These are phyloP conservation scores for Phalacrocorax pelagicus DNA, from an alignment of 2,113 vertebrate genomes.

Conservation along the genomic window DNA sequence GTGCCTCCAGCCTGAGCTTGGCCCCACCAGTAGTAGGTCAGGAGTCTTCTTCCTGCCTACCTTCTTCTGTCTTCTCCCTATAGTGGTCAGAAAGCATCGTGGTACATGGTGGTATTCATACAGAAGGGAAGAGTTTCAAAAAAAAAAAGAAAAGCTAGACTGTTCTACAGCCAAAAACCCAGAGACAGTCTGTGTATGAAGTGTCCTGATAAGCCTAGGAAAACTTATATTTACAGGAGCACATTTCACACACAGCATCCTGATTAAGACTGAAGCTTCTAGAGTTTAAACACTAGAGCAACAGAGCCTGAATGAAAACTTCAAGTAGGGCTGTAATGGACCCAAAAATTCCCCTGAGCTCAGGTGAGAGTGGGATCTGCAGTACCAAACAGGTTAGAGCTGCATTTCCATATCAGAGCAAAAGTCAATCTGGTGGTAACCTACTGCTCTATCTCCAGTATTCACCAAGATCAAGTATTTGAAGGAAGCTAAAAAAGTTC, in stretches of 20 bases:
- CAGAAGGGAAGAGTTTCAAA: not conserved
- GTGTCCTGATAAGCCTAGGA: not conserved
- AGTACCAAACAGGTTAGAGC: not conserved
- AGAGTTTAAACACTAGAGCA: not conserved
- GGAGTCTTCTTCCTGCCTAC: not conserved
- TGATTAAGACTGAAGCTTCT: not conserved
- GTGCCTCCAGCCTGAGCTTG: not conserved
- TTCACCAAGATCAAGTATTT: not conserved
- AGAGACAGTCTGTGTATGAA: not conserved
- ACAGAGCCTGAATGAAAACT: not conserved
- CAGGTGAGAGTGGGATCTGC: not conserved
- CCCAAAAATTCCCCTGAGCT: not conserved
- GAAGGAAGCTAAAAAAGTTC: not conserved
- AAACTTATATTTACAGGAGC: not conserved
- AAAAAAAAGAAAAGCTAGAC: not conserved
- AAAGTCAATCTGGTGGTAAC: not conserved
- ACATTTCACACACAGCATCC: not conserved
- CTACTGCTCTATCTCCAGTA: not conserved
- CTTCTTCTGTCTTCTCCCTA: not conserved
- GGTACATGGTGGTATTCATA: not conserved
- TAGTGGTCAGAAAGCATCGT: not conserved
- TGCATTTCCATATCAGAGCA: rapidly evolving
- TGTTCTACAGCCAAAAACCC: not conserved
- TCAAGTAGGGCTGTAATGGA: not conserved
- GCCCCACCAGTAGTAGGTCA: not conserved